phyloP scores from a whole-genome alignment of 2,888 invertebrate genomes.

The Cinara cedri region DNA sequence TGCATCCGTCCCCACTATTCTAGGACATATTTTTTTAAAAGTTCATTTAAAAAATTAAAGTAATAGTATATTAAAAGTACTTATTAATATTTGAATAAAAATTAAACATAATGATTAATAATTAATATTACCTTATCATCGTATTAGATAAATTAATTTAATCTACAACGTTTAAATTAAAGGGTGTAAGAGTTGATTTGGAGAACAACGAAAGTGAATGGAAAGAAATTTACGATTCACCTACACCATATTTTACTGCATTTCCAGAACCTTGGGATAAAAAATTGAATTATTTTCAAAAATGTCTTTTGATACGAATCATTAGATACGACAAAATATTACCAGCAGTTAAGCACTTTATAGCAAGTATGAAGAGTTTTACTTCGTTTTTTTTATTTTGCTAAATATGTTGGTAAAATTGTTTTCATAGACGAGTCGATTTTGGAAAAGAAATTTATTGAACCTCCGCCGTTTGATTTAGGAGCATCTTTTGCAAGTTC shows the following conservation, averaged over 20 bases:
- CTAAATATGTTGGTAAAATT: not conserved
- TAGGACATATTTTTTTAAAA: too few species aligned
- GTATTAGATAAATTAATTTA: too few species aligned
- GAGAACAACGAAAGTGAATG: slow-evolving; percentile 66
- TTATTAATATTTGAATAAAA: too few species aligned
- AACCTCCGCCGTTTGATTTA: slow-evolving; percentile 78
- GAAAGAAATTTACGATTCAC: slow-evolving; percentile 73
- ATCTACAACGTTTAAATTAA: slow-evolving; percentile 53
- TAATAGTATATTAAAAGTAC: too few species aligned
- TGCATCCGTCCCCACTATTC: too few species aligned
- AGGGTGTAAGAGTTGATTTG: slow-evolving; percentile 68
- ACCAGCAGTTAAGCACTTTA: slow-evolving; percentile 76
- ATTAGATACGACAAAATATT: slow-evolving; percentile 88
- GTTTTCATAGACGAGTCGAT: slow-evolving; percentile 44
- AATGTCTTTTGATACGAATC: slow-evolving; percentile 73
- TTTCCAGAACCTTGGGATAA: slow-evolving; percentile 73
- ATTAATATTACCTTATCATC: too few species aligned
- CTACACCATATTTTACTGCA: slow-evolving; percentile 68
- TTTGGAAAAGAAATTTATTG: slow-evolving; percentile 50
- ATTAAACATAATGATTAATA: too few species aligned
- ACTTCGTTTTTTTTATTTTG: too few species aligned
- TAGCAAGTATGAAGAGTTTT: slow-evolving; percentile 66
- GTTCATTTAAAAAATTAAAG: too few species aligned
- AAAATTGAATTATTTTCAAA: slow-evolving; percentile 71
- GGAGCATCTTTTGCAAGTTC: slow-evolving; percentile 78